Percentiles rank a stretch among this genome's conserved stretches.
Evolutionary conservation across 2,888 invertebrate species (phyloP).

Genomic region (Athalia rosae): DNA sequence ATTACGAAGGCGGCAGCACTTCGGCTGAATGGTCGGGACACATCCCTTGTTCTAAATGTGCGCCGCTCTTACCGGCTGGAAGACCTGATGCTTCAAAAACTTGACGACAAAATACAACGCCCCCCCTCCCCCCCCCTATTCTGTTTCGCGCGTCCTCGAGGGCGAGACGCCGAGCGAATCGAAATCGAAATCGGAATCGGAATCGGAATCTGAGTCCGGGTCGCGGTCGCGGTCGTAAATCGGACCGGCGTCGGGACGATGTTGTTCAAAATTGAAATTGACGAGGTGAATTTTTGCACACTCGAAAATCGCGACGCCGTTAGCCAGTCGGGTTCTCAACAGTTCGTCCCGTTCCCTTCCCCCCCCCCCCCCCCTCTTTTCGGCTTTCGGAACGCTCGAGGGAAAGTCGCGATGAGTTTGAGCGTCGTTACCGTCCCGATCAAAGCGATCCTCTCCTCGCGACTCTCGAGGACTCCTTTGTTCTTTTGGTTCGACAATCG

Average conservation of each 20-base stretch:
- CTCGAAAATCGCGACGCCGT: neutral
- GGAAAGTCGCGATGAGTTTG: neutral
- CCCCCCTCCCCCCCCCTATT: too few relatives aligned
- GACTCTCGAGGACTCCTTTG: constrained; percentile 28
- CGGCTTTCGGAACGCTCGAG: neutral
- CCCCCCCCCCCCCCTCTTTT: neutral
- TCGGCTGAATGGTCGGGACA: neutral
- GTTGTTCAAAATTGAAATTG: constrained; percentile 33
- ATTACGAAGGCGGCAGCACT: neutral
- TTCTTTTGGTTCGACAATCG: constrained; percentile 33
- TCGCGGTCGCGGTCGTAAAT: neutral
- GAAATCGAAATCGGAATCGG: neutral
- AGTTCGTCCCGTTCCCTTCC: neutral
- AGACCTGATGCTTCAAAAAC: too few relatives aligned
- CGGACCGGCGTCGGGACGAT: constrained; percentile 9
- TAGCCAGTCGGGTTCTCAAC: constrained; percentile 11
- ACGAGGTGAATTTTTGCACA: constrained; percentile 30
- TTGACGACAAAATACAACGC: too few relatives aligned
- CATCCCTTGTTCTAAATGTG: too few relatives aligned
- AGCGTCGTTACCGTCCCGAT: constrained; percentile 34
- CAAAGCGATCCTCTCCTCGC: constrained; percentile 33
- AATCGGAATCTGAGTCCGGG: neutral
- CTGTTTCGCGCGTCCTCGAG: too few relatives aligned
- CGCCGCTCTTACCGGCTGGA: too few relatives aligned
- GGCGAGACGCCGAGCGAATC: neutral